A percentile compares a stretch with the other conserved stretches of the same genome.
These are phyloP conservation scores for Festucalex cinctus DNA, from an alignment of 2,113 vertebrate species.

Conservation along the genomic window DNA sequence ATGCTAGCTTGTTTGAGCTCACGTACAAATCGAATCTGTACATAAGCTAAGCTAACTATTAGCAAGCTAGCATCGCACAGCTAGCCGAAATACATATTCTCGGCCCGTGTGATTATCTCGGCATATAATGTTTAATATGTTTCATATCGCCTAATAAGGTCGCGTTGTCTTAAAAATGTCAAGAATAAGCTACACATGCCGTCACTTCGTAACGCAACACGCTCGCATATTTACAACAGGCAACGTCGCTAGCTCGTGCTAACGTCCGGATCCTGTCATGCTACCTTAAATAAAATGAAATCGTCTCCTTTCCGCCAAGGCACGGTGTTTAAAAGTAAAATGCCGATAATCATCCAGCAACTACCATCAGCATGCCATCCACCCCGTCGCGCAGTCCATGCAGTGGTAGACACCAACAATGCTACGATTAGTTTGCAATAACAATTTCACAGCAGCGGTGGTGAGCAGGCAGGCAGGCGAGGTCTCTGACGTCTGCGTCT, in stretches of 20 bases:
- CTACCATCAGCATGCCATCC: slow-evolving; percentile 41
- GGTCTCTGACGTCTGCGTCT: slow-evolving; percentile 62
- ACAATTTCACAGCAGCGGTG: slow-evolving; percentile 18
- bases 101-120: background rate
- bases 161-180: background rate
- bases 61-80: slow-evolving; percentile 50
- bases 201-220: background rate
- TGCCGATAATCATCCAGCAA: slow-evolving; percentile 65
- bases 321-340: slow-evolving; percentile 78
- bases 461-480: slow-evolving; percentile 20
- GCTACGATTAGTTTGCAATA: slow-evolving; percentile 39
- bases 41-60: slow-evolving; percentile 32
- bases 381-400: slow-evolving; percentile 6
- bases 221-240: background rate
- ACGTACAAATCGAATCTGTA: slow-evolving; percentile 8
- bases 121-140: background rate
- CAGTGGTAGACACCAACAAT: slow-evolving; percentile 22
- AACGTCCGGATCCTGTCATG: slow-evolving; percentile 70
- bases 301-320: slow-evolving; percentile 78
- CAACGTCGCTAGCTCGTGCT: slow-evolving; percentile 45
- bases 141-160: background rate
- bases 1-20: background rate
- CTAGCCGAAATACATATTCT: slow-evolving; percentile 16
- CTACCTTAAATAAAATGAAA: slow-evolving; percentile 83
- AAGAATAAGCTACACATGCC: background rate